phyloP scores from a whole-genome alignment of 2,113 vertebrate species.

The Oenanthe melanoleuca region DNA sequence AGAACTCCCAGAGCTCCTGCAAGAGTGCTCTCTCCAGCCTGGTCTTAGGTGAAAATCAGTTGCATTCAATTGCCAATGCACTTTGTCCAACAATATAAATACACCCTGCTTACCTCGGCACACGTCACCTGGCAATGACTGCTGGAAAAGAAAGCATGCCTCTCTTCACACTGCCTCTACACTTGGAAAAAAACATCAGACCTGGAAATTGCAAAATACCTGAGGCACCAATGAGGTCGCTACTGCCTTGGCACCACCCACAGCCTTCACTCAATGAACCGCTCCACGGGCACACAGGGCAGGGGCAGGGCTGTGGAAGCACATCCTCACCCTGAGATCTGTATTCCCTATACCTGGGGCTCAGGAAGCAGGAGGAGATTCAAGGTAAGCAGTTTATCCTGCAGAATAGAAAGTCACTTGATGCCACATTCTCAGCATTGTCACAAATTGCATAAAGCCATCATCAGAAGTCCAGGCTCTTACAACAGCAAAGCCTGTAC shows the following conservation, averaged over 20 bases:
- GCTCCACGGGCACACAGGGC: rapidly evolving
- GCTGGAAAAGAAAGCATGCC: neutral
- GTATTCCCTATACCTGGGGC: rapidly evolving
- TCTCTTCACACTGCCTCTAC: neutral
- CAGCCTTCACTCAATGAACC: neutral
- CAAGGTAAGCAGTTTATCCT: neutral
- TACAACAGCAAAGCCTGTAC: neutral
- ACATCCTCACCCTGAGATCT: neutral
- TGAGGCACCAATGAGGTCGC: neutral
- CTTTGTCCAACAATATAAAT: neutral
- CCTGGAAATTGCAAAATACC: neutral
- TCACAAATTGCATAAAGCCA: neutral
- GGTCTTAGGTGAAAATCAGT: neutral
- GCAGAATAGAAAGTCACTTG: neutral
- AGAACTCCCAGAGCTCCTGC: neutral
- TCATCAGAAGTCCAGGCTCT: neutral
- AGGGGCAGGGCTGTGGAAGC: neutral
- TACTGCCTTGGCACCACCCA: slow-evolving; percentile 6
- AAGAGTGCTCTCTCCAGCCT: neutral
- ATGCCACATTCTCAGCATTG: neutral
- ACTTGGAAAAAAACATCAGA: neutral
- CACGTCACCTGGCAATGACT: neutral
- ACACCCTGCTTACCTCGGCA: neutral
- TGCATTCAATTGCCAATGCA: neutral
- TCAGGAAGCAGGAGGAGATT: neutral